Conservation (phyloP, 1,140 invertebrate species). For the Metaphire vulgaris region DNA sequence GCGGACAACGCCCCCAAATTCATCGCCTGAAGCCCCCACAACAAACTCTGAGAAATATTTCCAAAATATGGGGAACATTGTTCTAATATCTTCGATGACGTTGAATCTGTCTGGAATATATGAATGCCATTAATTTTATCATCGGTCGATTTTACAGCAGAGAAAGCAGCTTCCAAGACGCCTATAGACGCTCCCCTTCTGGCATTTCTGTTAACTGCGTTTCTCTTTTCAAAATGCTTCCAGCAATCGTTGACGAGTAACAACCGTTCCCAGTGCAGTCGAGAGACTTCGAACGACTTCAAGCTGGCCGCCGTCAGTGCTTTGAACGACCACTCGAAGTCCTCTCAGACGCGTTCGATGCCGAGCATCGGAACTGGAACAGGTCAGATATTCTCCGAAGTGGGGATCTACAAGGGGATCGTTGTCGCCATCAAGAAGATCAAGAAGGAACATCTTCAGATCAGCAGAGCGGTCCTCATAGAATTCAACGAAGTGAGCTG, state of each 20-base stretch:
- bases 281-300: neutral
- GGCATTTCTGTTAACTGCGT: no score
- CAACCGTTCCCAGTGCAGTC: neutral
- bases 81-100: no score
- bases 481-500: constrained; percentile 29
- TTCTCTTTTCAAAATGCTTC: no score
- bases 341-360: neutral
- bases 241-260: neutral
- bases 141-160: no score
- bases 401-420: constrained; percentile 23
- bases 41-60: no score
- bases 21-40: no score
- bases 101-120: no score
- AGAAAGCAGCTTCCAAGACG: no score
- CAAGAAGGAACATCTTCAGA: constrained; percentile 28
- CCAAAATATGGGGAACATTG: no score
- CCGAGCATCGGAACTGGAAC: constrained; percentile 16
- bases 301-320: neutral
- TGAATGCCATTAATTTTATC: no score
- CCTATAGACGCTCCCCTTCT: no score
- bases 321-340: neutral
- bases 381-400: constrained; percentile 25
- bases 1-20: no score
- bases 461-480: constrained; percentile 24
- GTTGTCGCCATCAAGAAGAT: constrained; percentile 27